Conservation (phyloP, 1,140 invertebrate species). For the Drosophila obscura region DNA sequence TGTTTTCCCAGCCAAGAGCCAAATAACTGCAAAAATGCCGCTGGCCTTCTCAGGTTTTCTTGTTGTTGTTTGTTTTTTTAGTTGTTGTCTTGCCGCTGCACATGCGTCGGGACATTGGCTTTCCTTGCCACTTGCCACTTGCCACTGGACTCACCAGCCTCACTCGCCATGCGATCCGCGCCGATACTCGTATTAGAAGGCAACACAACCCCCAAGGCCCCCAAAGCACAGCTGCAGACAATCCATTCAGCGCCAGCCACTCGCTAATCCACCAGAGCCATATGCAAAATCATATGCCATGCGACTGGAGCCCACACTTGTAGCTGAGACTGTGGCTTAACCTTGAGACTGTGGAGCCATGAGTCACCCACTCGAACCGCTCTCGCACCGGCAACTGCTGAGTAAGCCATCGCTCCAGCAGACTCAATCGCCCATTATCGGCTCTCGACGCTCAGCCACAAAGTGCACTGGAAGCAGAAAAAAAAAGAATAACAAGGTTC, state of each 20-base stretch:
- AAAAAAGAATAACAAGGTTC: conserved; percentile 1
- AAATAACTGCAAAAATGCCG: conserved; percentile 68
- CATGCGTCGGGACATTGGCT: conserved; percentile 63
- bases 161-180: no score
- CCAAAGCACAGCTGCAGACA: conserved; percentile 33
- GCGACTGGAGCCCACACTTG: conserved; percentile 23
- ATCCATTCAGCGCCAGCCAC: conserved; percentile 30
- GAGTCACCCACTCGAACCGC: conserved; percentile 36
- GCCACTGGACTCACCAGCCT: no score
- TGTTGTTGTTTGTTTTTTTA: conserved; percentile 10
- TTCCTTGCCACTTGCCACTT: conserved; percentile 27
- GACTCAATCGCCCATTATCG: conserved; percentile 15
- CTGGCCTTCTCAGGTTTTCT: conserved; percentile 33
- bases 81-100: conserved; percentile 44
- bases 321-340: conserved; percentile 10
- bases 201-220: conserved; percentile 18
- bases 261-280: conserved; percentile 26
- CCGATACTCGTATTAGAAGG: conserved; percentile 16
- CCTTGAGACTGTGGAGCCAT: conserved; percentile 37
- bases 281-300: conserved; percentile 51
- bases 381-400: conserved; percentile 20
- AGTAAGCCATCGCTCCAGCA: conserved; percentile 16
- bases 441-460: conserved; percentile 2
- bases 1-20: conserved; percentile 54
- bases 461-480: not conserved